Conservation (phyloP, 23 tunicate genomes). For the Ascidia mentula region DNA sequence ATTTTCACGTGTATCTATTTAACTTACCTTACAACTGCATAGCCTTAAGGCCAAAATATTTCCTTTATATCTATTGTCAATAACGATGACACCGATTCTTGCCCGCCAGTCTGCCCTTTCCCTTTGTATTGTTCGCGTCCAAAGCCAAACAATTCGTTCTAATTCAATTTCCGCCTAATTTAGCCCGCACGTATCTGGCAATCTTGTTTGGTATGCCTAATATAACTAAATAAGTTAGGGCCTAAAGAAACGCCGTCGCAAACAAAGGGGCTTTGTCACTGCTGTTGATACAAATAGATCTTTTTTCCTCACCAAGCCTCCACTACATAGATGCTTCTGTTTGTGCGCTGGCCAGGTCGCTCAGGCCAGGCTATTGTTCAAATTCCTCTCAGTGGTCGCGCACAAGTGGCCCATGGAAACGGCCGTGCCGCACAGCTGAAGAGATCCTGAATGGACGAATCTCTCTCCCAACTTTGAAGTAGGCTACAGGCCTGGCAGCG, state of each 20-base stretch:
- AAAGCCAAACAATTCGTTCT: too few relatives aligned
- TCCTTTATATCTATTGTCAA: too few relatives aligned
- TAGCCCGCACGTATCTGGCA: neutral
- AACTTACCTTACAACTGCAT: too few relatives aligned
- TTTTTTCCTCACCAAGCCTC: slow-evolving; percentile 5
- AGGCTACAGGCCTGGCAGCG: too few relatives aligned
- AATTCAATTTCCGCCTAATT: neutral
- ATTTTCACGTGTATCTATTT: too few relatives aligned
- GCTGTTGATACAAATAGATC: slow-evolving; percentile 7
- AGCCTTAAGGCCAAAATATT: too few relatives aligned
- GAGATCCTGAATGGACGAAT: neutral
- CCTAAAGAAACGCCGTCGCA: neutral
- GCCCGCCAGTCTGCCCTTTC: too few relatives aligned
- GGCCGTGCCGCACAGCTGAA: neutral
- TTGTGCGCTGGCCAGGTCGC: neutral
- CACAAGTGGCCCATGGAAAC: neutral
- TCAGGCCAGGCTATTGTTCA: neutral
- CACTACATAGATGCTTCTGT: neutral
- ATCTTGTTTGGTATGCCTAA: neutral
- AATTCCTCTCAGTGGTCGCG: slow-evolving; percentile 7
- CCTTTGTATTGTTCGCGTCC: too few relatives aligned
- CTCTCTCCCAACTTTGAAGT: neutral
- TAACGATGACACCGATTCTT: too few relatives aligned
- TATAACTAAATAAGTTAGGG: neutral
- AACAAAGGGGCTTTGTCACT: slow-evolving; percentile 3